Percentiles rank a stretch among this genome's conserved stretches.
phyloP scores from a whole-genome alignment of 2,113 vertebrate genomes.

The Hyperoodon ampullatus region DNA sequence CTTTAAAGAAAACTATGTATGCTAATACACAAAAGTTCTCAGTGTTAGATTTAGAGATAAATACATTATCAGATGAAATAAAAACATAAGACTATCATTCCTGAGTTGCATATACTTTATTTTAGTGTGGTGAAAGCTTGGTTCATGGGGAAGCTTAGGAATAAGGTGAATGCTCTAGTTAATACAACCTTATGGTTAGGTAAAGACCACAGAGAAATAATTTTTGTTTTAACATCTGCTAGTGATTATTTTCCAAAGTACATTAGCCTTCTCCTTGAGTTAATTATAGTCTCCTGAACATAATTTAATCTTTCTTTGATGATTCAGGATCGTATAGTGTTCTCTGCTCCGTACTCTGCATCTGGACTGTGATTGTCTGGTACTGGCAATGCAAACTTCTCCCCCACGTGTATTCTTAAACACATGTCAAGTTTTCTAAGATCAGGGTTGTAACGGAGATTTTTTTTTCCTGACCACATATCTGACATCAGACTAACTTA shows the following conservation, averaged over 20 bases:
- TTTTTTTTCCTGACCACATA: background rate
- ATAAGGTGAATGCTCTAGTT: constrained; percentile 18
- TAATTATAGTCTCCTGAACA: constrained; percentile 52
- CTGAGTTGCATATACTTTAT: background rate
- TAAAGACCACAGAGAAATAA: constrained; percentile 41
- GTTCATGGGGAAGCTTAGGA: background rate
- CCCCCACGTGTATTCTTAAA: background rate
- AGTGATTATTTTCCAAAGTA: constrained; percentile 62
- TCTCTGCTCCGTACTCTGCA: background rate
- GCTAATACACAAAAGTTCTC: background rate
- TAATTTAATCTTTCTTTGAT: constrained; percentile 30
- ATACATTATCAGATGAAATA: background rate
- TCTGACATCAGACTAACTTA: background rate
- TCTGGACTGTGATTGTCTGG: background rate
- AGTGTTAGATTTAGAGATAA: background rate
- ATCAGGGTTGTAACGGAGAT: background rate
- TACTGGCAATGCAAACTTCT: background rate
- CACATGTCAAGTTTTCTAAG: background rate
- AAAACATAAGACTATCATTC: background rate
- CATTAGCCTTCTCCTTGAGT: constrained; percentile 44
- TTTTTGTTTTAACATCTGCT: constrained; percentile 69
- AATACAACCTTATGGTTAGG: constrained; percentile 33
- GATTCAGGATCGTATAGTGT: background rate
- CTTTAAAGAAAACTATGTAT: background rate
- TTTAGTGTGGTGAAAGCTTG: background rate